A percentile compares a stretch with the other conserved stretches of the same genome.
Evolutionary conservation across 2,113 vertebrate species (phyloP).

Genomic region (Daboia siamensis): DNA sequence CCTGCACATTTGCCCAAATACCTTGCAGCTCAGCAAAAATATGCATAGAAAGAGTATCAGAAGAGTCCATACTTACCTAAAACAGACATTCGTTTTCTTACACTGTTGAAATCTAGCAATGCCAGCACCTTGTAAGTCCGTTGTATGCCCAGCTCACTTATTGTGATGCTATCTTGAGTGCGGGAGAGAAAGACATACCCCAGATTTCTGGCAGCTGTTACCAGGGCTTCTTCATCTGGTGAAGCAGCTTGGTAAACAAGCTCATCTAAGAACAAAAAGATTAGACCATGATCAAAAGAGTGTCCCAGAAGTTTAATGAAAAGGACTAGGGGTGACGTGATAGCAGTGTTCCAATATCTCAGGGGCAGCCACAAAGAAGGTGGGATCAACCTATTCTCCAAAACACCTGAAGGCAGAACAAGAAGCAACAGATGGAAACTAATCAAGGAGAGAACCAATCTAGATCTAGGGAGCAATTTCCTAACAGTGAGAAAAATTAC

Average conservation of each 20-base stretch:
- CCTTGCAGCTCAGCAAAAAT: not conserved
- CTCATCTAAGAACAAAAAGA: conserved; percentile 60
- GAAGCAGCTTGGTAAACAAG: conserved; percentile 88
- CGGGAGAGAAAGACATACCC: conserved; percentile 87
- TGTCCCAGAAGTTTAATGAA: not conserved
- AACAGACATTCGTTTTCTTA: conserved; percentile 90
- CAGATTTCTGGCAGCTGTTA: conserved; percentile 81
- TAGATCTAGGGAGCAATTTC: too few relatives aligned
- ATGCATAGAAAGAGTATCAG: not conserved
- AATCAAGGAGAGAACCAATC: too few relatives aligned
- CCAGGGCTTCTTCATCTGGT: conserved; percentile 89
- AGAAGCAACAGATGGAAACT: not conserved
- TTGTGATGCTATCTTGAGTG: conserved; percentile 79
- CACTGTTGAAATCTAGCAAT: conserved; percentile 89
- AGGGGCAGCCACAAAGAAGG: not conserved
- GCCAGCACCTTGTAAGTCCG: conserved; percentile 81
- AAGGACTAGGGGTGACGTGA: not conserved
- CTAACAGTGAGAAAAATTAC: too few relatives aligned
- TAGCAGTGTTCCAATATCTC: not conserved
- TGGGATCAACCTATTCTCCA: not conserved
- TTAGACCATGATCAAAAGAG: not conserved
- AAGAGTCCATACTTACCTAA: conserved; percentile 73
- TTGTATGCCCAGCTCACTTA: conserved; percentile 80
- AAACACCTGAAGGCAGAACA: not conserved
- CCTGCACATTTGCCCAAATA: not conserved